phyloP scores from a whole-genome alignment of 1,140 invertebrate genomes.

The Diabrotica virgifera region DNA sequence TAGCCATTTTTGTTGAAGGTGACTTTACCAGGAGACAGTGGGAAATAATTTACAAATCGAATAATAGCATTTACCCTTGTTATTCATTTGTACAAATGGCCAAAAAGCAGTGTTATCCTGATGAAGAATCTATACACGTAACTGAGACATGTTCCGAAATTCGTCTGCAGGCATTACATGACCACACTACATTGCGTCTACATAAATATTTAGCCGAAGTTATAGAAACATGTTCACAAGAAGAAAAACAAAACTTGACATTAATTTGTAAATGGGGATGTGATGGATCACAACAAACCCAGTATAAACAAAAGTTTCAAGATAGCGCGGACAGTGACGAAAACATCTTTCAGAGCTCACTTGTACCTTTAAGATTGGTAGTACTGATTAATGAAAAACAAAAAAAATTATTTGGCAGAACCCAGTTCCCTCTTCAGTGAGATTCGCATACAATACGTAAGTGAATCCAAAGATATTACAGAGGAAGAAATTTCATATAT shows the following conservation, averaged over 20 bases:
- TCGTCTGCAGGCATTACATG: not conserved
- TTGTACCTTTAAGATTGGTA: constrained; percentile 42
- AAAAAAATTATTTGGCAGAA: constrained; percentile 41
- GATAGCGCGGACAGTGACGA: constrained; percentile 31
- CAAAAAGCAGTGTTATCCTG: not conserved
- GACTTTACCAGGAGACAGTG: not conserved
- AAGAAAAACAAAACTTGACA: not conserved
- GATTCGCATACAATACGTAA: constrained; percentile 34
- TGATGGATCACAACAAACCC: constrained; percentile 26
- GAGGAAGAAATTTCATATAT: not conserved
- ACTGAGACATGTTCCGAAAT: not conserved
- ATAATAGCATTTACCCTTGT: not conserved
- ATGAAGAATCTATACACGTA: not conserved
- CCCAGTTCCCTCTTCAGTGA: constrained; percentile 33
- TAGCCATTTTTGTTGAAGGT: not conserved
- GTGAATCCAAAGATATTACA: constrained; percentile 30
- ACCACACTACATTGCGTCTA: not conserved
- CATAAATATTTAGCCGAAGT: not conserved
- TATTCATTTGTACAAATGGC: not conserved
- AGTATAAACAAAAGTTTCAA: constrained; percentile 38
- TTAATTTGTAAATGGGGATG: constrained; percentile 25
- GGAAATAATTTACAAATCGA: not conserved
- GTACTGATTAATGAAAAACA: constrained; percentile 22
- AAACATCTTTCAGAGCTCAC: constrained; percentile 30
- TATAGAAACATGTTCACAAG: not conserved